Base-by-base conservation (phyloP, 2,113 vertebrate genomes). In the Myxocyprinus asiaticus region DNA sequence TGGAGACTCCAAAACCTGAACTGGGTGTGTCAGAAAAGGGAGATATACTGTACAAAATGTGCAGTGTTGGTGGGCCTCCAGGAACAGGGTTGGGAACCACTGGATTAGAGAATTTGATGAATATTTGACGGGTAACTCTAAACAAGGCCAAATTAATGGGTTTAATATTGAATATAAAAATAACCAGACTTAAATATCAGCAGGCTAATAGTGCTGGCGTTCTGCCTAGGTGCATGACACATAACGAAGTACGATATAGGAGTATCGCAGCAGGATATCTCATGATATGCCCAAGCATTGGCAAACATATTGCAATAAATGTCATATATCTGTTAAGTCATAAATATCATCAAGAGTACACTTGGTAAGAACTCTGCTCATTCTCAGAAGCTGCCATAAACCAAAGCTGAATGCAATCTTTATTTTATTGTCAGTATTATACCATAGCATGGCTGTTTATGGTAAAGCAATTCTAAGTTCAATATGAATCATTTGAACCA, bases 261-360 rank as follows among this genome's bases (percentile, higher is more conserved):
- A 80, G 56, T 44, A 76, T 67, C 82, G 53, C 73, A 61, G 82
- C 48, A 22, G 69, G 74, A 14, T 56, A 76, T 43, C 58, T 63
- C 8, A 42, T 53, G 55, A 68, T 67, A 61, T 58, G 15, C 48
- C 22, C 42, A 66, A 80, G 58, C 15, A 42, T 15, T 81, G 76
- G 64, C 53, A 79, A 59, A 47, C 5, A 9, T 11, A 22, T 12
- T 0, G 50, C 55, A 59, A 66, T 66, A 82, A 76, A 80, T 68
- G 58, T 73, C 55, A 45, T 56, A 61, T 7, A 33, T 68, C 22
- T 10, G 44, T 33, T n/a, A 47, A 68, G 67, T 77, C 55, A 4
- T 64, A 47, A 12, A 58, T 43, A 55, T 64, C 59, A 64, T 64
- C 17, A 58, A 5, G 7, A 11, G 42, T 33, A 62, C 4, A 17